Evolutionary conservation across 2,797 vertebrate genomes (phyloP).

Genomic region (Galago senegalensis): DNA sequence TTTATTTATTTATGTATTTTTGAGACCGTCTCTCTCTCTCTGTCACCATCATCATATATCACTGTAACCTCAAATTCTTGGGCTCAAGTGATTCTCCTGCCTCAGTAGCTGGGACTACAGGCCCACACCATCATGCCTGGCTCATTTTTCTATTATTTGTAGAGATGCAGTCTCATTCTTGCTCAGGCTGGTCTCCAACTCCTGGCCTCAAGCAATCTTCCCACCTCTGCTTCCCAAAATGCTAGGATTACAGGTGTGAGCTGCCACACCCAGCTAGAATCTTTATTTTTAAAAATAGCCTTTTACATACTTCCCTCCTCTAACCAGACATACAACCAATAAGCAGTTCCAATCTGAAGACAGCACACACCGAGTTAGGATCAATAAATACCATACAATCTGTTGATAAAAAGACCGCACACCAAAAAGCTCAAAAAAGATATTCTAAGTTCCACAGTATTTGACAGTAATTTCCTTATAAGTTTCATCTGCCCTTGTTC

Average conservation of each 20-base stretch:
- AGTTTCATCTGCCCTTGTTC: not conserved
- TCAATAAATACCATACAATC: not conserved
- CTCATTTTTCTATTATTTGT: not conserved
- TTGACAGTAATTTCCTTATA: conserved; percentile 8
- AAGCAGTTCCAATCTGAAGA: not conserved
- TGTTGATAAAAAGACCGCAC: not conserved
- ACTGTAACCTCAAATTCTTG: not conserved
- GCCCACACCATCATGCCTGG: not conserved
- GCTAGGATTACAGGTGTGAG: not conserved
- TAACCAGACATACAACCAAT: conserved; percentile 16
- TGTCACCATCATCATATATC: not conserved
- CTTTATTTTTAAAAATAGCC: not conserved
- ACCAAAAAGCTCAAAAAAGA: not conserved
- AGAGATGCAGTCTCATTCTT: not conserved
- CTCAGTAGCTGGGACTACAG: not conserved
- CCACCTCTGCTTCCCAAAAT: not conserved
- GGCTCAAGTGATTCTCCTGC: not conserved
- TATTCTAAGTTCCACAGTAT: not conserved
- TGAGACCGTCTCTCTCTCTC: not conserved
- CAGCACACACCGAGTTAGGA: not conserved
- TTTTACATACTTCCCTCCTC: not conserved
- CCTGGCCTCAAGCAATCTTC: not conserved
- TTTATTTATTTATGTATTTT: not conserved
- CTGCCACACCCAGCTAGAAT: not conserved
- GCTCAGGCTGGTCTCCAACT: not conserved